These are phyloP conservation scores for Marmota monax DNA, from an alignment of 2,113 vertebrate species.

Conservation along the genomic window DNA sequence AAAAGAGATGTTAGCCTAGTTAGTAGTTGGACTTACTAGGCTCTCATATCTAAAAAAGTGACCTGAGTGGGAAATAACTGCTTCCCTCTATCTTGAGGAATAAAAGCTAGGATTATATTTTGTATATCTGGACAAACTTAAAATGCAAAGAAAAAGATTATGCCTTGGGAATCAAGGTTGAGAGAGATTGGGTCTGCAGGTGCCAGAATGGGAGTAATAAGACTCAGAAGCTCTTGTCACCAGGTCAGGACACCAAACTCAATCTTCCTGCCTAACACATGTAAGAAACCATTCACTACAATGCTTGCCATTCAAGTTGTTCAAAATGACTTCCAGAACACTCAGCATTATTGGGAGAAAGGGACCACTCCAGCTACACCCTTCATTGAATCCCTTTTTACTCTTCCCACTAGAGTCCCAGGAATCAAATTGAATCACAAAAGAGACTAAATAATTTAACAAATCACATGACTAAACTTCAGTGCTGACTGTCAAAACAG, in stretches of 20 bases:
- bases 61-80: background rate
- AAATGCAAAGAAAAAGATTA: background rate
- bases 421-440: background rate
- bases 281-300: background rate
- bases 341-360: background rate
- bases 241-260: background rate
- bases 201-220: background rate
- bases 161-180: background rate
- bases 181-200: background rate
- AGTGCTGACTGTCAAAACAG: background rate
- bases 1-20: conserved; percentile 18
- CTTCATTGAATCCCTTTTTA: background rate
- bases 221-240: background rate
- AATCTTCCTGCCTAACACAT: background rate
- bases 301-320: background rate
- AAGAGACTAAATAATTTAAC: conserved; percentile 37
- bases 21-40: conserved; percentile 17
- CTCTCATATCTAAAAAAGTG: background rate
- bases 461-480: conserved; percentile 33
- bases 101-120: conserved; percentile 26
- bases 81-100: conserved; percentile 14
- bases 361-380: background rate
- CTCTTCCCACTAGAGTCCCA: background rate
- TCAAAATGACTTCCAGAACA: background rate
- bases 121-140: conserved; percentile 28